phyloP scores from a whole-genome alignment of 2,113 vertebrate species.

The Ovis canadensis region DNA sequence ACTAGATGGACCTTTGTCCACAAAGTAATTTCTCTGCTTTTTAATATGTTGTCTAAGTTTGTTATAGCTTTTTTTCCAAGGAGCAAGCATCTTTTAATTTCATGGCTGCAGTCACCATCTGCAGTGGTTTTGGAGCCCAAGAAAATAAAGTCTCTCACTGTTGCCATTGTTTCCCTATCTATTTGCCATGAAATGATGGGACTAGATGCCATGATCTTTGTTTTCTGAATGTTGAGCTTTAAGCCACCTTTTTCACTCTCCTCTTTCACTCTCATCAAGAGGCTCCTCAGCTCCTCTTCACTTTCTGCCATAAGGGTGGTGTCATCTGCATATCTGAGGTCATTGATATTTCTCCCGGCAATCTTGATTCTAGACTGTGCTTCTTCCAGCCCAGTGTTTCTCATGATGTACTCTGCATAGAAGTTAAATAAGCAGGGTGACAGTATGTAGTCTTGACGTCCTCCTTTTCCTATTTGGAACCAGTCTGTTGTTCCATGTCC shows the following conservation, averaged over 20 bases:
- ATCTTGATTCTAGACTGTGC: not conserved
- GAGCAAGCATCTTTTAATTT: not conserved
- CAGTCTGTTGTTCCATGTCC: not conserved
- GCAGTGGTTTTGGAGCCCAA: not conserved
- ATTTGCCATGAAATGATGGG: not conserved
- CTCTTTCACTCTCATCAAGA: not conserved
- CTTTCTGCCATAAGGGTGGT: not conserved
- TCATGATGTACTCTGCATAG: not conserved
- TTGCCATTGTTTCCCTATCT: not conserved
- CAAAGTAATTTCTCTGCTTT: not conserved
- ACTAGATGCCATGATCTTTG: not conserved
- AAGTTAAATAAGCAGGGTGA: not conserved
- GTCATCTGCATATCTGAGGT: not conserved
- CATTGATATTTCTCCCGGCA: not conserved
- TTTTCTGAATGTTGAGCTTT: not conserved
- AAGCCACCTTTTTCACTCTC: not conserved
- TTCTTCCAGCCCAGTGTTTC: fast-evolving
- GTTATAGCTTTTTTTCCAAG: not conserved
- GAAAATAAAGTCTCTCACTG: not conserved
- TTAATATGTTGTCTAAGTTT: not conserved
- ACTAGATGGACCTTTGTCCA: not conserved
- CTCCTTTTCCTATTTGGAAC: not conserved
- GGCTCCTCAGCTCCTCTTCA: not conserved
- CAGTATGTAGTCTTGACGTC: not conserved
- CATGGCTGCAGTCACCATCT: not conserved